Conservation (phyloP, 2,113 vertebrate genomes). For the Cheilinus undulatus region DNA sequence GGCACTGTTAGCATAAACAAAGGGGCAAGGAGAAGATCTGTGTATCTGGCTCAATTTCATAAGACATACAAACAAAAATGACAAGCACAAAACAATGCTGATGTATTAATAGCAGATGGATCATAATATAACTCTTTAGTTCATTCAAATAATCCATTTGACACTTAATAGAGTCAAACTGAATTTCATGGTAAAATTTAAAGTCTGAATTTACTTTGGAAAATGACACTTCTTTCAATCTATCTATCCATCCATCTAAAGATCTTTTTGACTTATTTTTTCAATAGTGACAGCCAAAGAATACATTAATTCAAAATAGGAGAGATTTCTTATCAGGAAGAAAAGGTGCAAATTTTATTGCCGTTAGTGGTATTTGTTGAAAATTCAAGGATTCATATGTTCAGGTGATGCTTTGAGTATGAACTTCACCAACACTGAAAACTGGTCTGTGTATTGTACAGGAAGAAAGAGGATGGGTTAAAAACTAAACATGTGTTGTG, state of each 20-base stretch:
- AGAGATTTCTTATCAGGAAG: too few species aligned
- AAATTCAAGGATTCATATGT: too few species aligned
- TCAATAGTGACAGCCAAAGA: too few species aligned
- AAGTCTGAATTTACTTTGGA: neutral
- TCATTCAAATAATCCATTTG: neutral
- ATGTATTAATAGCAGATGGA: neutral
- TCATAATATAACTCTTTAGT: too few species aligned
- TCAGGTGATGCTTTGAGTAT: too few species aligned
- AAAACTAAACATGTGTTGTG: constrained; percentile 40
- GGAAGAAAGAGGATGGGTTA: constrained; percentile 37
- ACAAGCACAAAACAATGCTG: neutral
- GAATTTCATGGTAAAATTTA: neutral
- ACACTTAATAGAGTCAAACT: neutral
- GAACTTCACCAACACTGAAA: too few species aligned
- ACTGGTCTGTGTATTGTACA: too few species aligned
- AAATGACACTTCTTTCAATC: neutral
- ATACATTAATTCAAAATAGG: too few species aligned
- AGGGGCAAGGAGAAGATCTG: neutral
- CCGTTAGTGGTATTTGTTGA: too few species aligned
- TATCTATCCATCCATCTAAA: neutral
- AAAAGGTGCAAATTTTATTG: too few species aligned
- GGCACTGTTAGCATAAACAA: neutral
- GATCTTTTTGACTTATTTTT: neutral
- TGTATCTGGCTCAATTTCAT: neutral
- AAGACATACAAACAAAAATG: neutral